These are phyloP conservation scores for Cydia amplana DNA, from an alignment of 1,140 invertebrate genomes.

Conservation along the genomic window DNA sequence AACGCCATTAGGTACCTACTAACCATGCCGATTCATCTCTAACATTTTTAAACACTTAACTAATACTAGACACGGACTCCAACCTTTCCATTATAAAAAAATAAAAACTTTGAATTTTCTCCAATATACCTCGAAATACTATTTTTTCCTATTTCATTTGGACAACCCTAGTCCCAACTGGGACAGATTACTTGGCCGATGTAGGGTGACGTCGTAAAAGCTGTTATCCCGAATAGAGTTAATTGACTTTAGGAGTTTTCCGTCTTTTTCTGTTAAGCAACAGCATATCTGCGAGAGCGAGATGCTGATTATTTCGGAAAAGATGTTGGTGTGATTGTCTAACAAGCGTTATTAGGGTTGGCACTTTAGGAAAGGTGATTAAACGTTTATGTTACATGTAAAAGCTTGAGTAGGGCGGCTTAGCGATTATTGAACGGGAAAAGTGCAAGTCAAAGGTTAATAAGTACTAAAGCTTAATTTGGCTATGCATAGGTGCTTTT, in stretches of 20 bases:
- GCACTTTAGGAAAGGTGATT: slow-evolving; percentile 20
- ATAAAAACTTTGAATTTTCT: not conserved
- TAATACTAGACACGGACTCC: not conserved
- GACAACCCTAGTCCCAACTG: slow-evolving; percentile 20
- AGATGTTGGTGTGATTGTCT: slow-evolving; percentile 13
- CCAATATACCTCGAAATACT: not conserved
- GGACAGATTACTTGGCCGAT: slow-evolving; percentile 29
- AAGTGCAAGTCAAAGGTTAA: slow-evolving; percentile 2
- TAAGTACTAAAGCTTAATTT: not conserved
- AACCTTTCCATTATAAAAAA: no score
- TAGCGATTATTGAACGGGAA: not conserved
- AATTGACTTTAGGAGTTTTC: slow-evolving; percentile 29
- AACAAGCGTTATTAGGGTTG: not conserved
- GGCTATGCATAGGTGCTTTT: not conserved
- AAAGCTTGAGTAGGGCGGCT: not conserved
- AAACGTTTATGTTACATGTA: slow-evolving; percentile 24
- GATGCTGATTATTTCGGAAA: slow-evolving; percentile 20
- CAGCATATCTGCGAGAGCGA: not conserved
- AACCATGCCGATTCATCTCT: no score
- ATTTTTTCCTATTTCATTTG: not conserved
- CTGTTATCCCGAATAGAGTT: slow-evolving; percentile 30
- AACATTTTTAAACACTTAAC: no score
- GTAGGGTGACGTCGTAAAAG: slow-evolving; percentile 32
- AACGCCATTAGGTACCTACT: no score
- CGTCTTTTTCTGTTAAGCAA: slow-evolving; percentile 5